A percentile compares a stretch with the other conserved stretches of the same genome.
These are phyloP conservation scores for Vulpes vulpes DNA, from an alignment of 2,113 vertebrate genomes.

Conservation along the genomic window DNA sequence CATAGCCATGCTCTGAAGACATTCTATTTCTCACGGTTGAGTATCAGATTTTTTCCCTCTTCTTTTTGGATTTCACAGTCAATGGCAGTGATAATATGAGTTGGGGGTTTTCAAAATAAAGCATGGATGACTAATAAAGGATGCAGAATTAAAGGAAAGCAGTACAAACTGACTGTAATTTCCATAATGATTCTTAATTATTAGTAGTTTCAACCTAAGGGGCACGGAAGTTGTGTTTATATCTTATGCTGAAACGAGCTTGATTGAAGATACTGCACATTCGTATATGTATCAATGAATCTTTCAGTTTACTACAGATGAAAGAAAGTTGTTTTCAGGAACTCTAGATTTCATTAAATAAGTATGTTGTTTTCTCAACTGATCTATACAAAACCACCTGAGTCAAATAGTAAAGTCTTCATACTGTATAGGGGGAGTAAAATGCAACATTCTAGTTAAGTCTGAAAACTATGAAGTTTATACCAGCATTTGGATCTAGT, in stretches of 20 bases:
- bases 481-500: not conserved
- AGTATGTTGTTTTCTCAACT: not conserved
- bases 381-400: rapidly evolving
- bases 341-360: slow-evolving; percentile 6
- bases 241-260: not conserved
- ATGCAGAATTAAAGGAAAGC: not conserved
- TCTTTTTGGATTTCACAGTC: not conserved
- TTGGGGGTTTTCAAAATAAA: not conserved
- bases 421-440: rapidly evolving
- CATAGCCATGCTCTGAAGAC: not conserved
- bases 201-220: not conserved
- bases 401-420: not conserved
- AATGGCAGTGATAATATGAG: not conserved
- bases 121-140: not conserved
- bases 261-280: not conserved
- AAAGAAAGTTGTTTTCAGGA: not conserved
- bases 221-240: not conserved
- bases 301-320: not conserved
- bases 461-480: not conserved
- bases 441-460: not conserved
- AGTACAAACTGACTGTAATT: not conserved
- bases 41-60: not conserved
- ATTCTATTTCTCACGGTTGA: not conserved
- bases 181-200: not conserved
- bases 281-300: not conserved